Conservation (phyloP, 23 tunicate genomes). For the Diplosoma virens region DNA sequence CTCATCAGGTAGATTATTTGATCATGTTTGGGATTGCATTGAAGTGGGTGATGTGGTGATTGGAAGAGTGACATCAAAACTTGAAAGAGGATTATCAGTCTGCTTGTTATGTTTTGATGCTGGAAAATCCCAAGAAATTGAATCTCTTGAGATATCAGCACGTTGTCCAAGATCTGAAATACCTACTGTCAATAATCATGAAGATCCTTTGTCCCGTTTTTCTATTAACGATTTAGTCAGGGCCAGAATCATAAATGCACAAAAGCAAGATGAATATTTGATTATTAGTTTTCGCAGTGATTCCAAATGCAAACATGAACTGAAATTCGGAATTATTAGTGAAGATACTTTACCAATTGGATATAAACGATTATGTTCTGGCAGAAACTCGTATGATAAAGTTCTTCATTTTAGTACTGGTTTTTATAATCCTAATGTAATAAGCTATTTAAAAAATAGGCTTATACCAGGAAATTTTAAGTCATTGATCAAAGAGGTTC, state of each 20-base stretch:
- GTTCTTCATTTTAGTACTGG: constrained; percentile 47
- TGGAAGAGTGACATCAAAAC: constrained; percentile 54
- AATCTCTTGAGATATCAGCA: constrained; percentile 37
- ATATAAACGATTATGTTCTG: constrained; percentile 41
- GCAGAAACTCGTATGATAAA: constrained; percentile 41
- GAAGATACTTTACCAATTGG: constrained; percentile 72
- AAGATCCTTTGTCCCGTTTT: constrained; percentile 57
- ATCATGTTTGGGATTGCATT: constrained; percentile 48
- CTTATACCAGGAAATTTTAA: neutral
- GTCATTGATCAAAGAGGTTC: constrained; percentile 48
- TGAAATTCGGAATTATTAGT: constrained; percentile 37
- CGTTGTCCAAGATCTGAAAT: constrained; percentile 63
- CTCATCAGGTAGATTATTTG: neutral
- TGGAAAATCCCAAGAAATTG: constrained; percentile 63
- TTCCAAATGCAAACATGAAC: neutral
- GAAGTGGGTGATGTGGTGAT: constrained; percentile 68
- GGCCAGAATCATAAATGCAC: constrained; percentile 35
- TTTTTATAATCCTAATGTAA: constrained; percentile 67
- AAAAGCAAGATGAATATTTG: constrained; percentile 17
- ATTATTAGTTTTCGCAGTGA: neutral
- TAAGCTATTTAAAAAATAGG: constrained; percentile 32
- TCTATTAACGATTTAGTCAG: constrained; percentile 47
- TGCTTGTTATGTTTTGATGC: constrained; percentile 62
- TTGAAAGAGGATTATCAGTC: constrained; percentile 35
- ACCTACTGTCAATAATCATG: constrained; percentile 46